phyloP scores from a whole-genome alignment of 2,113 vertebrate genomes.

The Oncorhynchus keta region DNA sequence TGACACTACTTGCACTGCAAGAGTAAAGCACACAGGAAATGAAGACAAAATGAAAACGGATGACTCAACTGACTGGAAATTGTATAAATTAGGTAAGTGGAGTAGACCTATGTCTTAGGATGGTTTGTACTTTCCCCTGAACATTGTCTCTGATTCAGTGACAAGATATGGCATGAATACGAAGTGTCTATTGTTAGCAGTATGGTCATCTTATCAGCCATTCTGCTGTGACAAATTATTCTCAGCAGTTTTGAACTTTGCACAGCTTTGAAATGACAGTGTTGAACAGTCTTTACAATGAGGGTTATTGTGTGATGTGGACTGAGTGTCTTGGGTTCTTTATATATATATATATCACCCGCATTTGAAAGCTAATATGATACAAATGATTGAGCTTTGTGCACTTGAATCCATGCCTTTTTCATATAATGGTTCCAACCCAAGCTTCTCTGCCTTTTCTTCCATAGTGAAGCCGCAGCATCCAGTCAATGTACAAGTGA shows the following conservation, averaged over 20 bases:
- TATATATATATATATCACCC: not conserved
- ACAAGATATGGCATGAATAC: not conserved
- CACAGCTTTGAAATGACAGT: not conserved
- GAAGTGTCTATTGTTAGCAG: not conserved
- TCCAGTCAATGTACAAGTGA: conserved; percentile 73
- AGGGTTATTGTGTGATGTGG: not conserved
- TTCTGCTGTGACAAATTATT: not conserved
- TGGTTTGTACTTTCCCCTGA: conserved; percentile 5
- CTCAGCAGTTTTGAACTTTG: not conserved
- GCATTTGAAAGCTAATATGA: too few relatives aligned
- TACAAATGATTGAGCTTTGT: not conserved
- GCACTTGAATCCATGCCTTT: conserved; percentile 2
- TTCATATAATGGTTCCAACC: not conserved
- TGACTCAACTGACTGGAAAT: conserved; percentile 11
- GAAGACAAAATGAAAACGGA: rapidly evolving
- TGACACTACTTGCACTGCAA: conserved; percentile 41
- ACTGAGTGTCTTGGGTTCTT: not conserved
- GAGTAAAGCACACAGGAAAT: not conserved
- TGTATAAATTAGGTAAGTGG: conserved; percentile 58
- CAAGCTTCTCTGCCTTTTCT: conserved; percentile 26
- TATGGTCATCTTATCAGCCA: not conserved
- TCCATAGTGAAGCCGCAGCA: conserved; percentile 78
- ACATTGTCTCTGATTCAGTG: conserved; percentile 13
- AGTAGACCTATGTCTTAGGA: too few relatives aligned
- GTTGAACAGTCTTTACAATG: too few relatives aligned